Percentiles rank a stretch among this genome's conserved stretches.
phyloP scores from a whole-genome alignment of 2,113 vertebrate genomes.

The Elachura formosa region DNA sequence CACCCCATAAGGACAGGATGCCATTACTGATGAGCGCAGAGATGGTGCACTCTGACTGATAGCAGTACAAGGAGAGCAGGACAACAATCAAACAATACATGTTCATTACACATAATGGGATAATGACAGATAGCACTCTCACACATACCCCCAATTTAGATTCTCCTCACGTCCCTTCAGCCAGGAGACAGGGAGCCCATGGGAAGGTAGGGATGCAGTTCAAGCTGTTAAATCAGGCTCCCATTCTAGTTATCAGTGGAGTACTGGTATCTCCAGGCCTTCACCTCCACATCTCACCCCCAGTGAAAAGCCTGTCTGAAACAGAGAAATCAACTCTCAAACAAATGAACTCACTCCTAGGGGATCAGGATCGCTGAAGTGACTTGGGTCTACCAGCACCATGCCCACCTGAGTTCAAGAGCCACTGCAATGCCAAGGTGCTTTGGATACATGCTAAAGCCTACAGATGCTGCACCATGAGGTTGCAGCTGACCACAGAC shows the following conservation, averaged over 20 bases:
- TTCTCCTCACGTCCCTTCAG: not conserved
- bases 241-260: not conserved
- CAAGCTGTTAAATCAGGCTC: not conserved
- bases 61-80: not conserved
- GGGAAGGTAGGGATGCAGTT: not conserved
- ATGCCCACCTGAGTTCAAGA: not conserved
- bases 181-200: not conserved
- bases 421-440: not conserved
- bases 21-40: not conserved
- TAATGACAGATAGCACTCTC: not conserved
- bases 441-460: accelerated
- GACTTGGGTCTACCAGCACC: not conserved
- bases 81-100: accelerated
- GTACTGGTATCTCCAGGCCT: not conserved
- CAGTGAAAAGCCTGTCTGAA: not conserved
- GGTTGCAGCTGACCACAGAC: not conserved
- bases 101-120: not conserved
- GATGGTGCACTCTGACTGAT: not conserved
- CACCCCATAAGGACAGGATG: not conserved
- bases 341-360: not conserved
- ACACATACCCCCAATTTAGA: not conserved
- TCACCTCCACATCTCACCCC: not conserved
- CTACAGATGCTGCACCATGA: not conserved
- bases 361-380: not conserved
- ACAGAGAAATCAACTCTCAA: not conserved